A percentile compares a stretch with the other conserved stretches of the same genome.
phyloP scores from a whole-genome alignment of 2,113 vertebrate genomes.

The Neodon shergylaensis region DNA sequence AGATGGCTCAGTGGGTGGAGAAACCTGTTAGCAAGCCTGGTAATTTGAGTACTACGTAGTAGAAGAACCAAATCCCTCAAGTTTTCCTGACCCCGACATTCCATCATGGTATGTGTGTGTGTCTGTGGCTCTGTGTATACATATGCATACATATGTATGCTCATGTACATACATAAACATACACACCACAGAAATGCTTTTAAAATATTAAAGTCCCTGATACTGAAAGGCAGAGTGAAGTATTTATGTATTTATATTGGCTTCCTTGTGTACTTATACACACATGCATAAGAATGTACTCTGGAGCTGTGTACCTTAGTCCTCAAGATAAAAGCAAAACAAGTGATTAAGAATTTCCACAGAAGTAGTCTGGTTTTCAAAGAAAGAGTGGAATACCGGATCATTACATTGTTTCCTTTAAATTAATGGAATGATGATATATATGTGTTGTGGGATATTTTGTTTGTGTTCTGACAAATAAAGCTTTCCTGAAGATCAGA shows the following conservation, averaged over 20 bases:
- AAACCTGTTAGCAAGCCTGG: too few species aligned
- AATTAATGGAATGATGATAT: not conserved
- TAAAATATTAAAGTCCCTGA: not conserved
- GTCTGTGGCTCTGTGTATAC: not conserved
- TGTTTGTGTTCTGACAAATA: too few species aligned
- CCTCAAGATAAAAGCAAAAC: not conserved
- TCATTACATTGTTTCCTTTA: not conserved
- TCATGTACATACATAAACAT: not conserved
- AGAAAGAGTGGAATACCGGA: not conserved
- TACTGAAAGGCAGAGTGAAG: not conserved
- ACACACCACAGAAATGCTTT: not conserved
- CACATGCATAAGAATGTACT: not conserved
- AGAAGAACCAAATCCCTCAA: not conserved
- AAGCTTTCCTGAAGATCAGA: too few species aligned
- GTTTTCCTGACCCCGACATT: not conserved
- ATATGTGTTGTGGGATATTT: too few species aligned
- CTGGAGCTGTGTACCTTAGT: not conserved
- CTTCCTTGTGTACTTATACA: not conserved
- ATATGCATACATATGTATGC: not conserved
- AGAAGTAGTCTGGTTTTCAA: not conserved
- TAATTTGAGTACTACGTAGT: not conserved
- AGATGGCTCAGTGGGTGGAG: not conserved
- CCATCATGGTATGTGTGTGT: not conserved
- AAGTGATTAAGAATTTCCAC: not conserved
- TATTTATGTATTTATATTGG: constrained; percentile 12